These are phyloP conservation scores for Callaeas wilsoni DNA, from an alignment of 2,113 vertebrate genomes.

Conservation along the genomic window DNA sequence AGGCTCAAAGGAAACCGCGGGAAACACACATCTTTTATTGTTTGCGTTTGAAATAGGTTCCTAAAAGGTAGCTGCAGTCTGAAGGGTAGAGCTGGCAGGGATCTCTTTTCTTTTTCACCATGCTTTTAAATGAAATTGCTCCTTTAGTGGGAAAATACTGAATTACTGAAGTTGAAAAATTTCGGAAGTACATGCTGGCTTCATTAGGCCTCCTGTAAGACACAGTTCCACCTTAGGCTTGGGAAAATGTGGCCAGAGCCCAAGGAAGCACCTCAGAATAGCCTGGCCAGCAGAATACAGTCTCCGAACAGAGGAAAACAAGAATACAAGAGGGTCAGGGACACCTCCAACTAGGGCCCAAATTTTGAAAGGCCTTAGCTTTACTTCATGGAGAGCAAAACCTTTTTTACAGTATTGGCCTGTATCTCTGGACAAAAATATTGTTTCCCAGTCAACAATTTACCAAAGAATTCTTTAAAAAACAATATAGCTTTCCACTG, in stretches of 20 bases:
- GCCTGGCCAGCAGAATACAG: not conserved
- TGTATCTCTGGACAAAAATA: not conserved
- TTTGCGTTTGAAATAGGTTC: not conserved
- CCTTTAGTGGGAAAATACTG: not conserved
- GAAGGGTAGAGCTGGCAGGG: not conserved
- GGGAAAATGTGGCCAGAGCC: not conserved
- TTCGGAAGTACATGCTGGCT: not conserved
- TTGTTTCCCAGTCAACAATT: not conserved
- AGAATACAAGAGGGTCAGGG: not conserved
- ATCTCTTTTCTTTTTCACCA: not conserved
- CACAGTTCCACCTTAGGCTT: not conserved
- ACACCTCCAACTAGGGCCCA: not conserved
- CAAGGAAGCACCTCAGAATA: not conserved
- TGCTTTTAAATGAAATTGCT: not conserved
- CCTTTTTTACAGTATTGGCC: not conserved
- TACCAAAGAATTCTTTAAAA: not conserved
- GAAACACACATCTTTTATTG: not conserved
- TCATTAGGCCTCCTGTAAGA: not conserved
- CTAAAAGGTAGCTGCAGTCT: not conserved
- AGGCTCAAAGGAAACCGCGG: not conserved
- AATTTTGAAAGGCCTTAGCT: not conserved
- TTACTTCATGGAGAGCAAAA: not conserved
- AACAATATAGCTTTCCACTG: not conserved
- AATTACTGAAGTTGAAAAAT: not conserved
- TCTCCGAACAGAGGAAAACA: not conserved